Percentiles rank a stretch among this genome's conserved stretches.
These are phyloP conservation scores for Drosophila orena DNA, from an alignment of 1,140 invertebrate species.

Conservation along the genomic window DNA sequence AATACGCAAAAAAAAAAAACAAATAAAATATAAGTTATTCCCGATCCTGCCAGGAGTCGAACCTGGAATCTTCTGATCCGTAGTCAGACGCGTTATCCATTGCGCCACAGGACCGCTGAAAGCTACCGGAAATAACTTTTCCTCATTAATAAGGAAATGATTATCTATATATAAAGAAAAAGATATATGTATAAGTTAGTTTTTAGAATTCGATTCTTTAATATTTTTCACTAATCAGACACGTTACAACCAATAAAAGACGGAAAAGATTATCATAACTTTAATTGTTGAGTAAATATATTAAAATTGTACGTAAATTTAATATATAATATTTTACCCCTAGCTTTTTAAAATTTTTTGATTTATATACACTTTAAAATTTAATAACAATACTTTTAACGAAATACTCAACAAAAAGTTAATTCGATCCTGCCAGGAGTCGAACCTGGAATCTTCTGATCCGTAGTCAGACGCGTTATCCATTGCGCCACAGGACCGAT, in stretches of 20 bases:
- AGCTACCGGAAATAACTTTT: too few relatives aligned
- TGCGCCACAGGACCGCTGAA: conserved; percentile 88
- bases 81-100: conserved; percentile 90
- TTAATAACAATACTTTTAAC: background rate
- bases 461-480: conserved; percentile 90
- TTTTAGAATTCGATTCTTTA: too few relatives aligned
- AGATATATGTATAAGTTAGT: background rate
- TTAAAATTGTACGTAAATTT: too few relatives aligned
- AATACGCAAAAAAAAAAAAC: too few relatives aligned
- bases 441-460: conserved; percentile 91
- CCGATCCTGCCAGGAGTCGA: conserved; percentile 86
- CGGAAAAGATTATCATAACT: too few relatives aligned
- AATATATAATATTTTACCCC: too few relatives aligned
- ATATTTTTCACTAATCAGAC: too few relatives aligned
- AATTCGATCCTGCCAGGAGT: conserved; percentile 84
- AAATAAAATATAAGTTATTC: too few relatives aligned
- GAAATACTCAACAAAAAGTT: background rate
- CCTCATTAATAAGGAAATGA: background rate
- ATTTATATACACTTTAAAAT: background rate
- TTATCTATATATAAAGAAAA: background rate
- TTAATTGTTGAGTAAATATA: too few relatives aligned
- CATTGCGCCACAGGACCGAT: conserved; percentile 89
- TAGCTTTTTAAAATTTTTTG: too few relatives aligned
- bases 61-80: conserved; percentile 90
- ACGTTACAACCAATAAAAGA: too few relatives aligned